phyloP scores from a whole-genome alignment of 1,140 invertebrate species.

The Drosophila guanche region DNA sequence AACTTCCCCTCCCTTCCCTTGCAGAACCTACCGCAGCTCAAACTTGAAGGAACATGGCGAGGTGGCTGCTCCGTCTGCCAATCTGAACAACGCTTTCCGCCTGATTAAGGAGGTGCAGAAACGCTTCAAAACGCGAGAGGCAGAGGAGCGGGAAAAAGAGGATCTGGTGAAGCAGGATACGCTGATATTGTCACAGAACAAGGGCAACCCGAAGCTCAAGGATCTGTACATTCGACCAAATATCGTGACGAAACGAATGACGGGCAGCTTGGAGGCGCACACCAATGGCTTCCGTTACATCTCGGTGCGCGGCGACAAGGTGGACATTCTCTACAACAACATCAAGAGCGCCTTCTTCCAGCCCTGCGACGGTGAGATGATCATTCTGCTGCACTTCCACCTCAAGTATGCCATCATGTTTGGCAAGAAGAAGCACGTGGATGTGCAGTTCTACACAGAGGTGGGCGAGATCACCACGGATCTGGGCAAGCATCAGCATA shows the following conservation, averaged over 20 bases:
- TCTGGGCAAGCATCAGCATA: conserved; percentile 99
- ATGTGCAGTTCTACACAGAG: conserved; percentile 99
- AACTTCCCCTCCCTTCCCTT: conserved; percentile 44
- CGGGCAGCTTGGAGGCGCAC: conserved; percentile 97
- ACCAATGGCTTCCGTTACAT: conserved; percentile 99
- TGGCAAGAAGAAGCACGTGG: conserved; percentile 99
- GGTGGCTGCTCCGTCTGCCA: conserved; percentile 96
- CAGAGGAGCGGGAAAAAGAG: conserved; percentile 99
- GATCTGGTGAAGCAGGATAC: conserved; percentile 99
- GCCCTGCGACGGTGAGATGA: conserved; percentile 99
- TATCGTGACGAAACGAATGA: conserved; percentile 99
- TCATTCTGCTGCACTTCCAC: conserved; percentile 99
- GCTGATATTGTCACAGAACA: conserved; percentile 96
- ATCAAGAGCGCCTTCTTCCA: conserved; percentile 99
- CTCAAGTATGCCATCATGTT: conserved; percentile 99
- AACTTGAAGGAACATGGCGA: conserved; percentile 99
- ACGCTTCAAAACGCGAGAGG: conserved; percentile 98
- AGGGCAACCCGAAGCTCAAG: conserved; percentile 99
- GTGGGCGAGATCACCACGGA: conserved; percentile 99
- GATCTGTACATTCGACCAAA: conserved; percentile 99
- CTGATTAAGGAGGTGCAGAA: conserved; percentile 99
- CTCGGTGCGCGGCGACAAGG: conserved; percentile 98
- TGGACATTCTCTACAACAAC: conserved; percentile 99
- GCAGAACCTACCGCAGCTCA: conserved; percentile 97
- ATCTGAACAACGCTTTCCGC: conserved; percentile 97